Base-by-base conservation (phyloP, 2,888 invertebrate genomes). In the Diarsia mendica region DNA sequence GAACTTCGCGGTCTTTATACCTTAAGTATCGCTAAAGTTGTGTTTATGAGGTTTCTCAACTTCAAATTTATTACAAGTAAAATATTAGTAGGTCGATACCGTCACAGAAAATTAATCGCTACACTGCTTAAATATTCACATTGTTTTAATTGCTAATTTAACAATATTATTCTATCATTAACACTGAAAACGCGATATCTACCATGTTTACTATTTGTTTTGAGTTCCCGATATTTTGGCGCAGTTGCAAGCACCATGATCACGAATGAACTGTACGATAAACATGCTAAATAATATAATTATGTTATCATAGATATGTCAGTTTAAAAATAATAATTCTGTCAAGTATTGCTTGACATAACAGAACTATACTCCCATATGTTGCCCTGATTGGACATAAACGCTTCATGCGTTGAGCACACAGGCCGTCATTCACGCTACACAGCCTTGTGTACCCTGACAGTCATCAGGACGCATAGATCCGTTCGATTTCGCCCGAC, bases 391-490 rank as follows among this genome's bases (percentile, higher is more conserved):
- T 66, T 61, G 48, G 23, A 68, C 71, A 66, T 60, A 63, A 48
- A 61, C 18, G 67, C 63, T 65, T 67, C 67, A 67, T 72, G 58
- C 13, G 23, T 61, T 61, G 28, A 53, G 33, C 65, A 71, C 20
- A 78, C 23, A 70, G 15, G 66, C 18, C n/a, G 28, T 63, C 33
- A 68, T 63, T 58, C 48, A 69, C 28, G 66, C 23, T 60, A 58
- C 53, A 82, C 1, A 69, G 61, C n/a, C 23, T 28, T 78, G 53
- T 65, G 48, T 39, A 33, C 8, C 20, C 64, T 67, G 23, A 64
- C 67, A 65, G 70, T 72, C 83, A 82, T 83, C 83, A 75, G 68
- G 61, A 72, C 51, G 67, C 80, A 83, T 18, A 60, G 72, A 67
- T 53, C 79, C 83, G 61, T 61, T 75, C 63, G 15, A 23, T 55